phyloP scores from a whole-genome alignment of 1,140 invertebrate species.

The Hesperophylax magnus region DNA sequence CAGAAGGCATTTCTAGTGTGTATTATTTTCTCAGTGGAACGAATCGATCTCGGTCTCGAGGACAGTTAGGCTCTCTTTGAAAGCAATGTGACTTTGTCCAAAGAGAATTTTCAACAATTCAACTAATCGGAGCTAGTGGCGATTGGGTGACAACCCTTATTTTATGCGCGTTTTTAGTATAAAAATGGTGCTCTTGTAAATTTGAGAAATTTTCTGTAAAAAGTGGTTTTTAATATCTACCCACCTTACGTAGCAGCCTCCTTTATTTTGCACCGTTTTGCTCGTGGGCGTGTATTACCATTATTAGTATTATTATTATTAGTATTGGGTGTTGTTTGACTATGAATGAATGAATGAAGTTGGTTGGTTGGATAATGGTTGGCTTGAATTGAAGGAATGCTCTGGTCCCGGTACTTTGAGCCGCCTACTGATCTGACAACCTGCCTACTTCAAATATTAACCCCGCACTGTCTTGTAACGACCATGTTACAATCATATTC shows the following conservation, averaged over 20 bases:
- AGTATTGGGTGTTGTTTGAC: slow-evolving; percentile 7
- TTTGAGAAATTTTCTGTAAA: too few relatives aligned
- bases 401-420: too few relatives aligned
- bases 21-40: too few relatives aligned
- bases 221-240: too few relatives aligned
- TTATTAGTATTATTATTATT: too few relatives aligned
- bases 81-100: neutral
- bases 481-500: slow-evolving; percentile 4
- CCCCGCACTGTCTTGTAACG: slow-evolving; percentile 4
- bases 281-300: too few relatives aligned
- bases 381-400: slow-evolving; percentile 11
- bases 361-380: neutral
- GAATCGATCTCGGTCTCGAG: too few relatives aligned
- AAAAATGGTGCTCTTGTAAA: too few relatives aligned
- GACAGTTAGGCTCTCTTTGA: neutral
- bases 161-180: too few relatives aligned
- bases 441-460: neutral
- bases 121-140: neutral
- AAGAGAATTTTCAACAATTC: neutral
- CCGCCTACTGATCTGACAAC: neutral
- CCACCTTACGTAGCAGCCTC: too few relatives aligned
- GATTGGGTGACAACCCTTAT: neutral
- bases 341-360: slow-evolving; percentile 14
- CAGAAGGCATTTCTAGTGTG: too few relatives aligned
- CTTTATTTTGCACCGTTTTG: too few relatives aligned